A percentile compares a stretch with the other conserved stretches of the same genome.
Evolutionary conservation across 2,113 vertebrate species (phyloP).

Genomic region (Zosterops japonicus): DNA sequence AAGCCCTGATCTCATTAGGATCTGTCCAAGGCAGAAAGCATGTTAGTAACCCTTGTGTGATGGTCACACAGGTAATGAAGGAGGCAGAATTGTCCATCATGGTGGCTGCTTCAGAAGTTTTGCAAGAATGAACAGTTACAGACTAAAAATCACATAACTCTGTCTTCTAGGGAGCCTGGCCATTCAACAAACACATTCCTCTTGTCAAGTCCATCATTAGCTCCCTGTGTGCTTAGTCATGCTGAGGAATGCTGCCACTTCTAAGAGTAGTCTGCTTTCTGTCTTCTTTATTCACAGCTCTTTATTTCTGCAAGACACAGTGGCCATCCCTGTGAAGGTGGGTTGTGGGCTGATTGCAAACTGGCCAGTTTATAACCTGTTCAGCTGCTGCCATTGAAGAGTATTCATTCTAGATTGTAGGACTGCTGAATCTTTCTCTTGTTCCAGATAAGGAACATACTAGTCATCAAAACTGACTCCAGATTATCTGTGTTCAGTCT

Average conservation of each 20-base stretch:
- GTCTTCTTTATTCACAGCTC: not conserved
- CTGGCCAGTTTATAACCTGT: not conserved
- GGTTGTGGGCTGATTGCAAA: not conserved
- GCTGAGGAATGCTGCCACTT: not conserved
- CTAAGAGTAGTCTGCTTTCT: not conserved
- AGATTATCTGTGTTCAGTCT: not conserved
- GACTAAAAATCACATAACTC: not conserved
- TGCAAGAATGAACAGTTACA: not conserved
- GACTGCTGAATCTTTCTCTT: not conserved
- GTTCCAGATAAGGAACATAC: not conserved
- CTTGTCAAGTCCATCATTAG: not conserved
- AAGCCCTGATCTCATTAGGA: not conserved
- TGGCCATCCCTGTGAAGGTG: not conserved
- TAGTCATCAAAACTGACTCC: not conserved
- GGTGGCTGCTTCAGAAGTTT: not conserved
- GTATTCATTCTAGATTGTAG: not conserved
- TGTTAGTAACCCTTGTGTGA: fast-evolving
- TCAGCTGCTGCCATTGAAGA: not conserved
- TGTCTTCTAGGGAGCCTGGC: not conserved
- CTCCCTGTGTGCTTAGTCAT: not conserved
- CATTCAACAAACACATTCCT: not conserved
- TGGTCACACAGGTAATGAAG: not conserved
- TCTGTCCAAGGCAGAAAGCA: not conserved
- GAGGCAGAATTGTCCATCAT: not conserved
- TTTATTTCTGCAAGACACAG: not conserved